Conservation (phyloP, 2,797 vertebrate genomes). For the Ctenopoma multispine region DNA sequence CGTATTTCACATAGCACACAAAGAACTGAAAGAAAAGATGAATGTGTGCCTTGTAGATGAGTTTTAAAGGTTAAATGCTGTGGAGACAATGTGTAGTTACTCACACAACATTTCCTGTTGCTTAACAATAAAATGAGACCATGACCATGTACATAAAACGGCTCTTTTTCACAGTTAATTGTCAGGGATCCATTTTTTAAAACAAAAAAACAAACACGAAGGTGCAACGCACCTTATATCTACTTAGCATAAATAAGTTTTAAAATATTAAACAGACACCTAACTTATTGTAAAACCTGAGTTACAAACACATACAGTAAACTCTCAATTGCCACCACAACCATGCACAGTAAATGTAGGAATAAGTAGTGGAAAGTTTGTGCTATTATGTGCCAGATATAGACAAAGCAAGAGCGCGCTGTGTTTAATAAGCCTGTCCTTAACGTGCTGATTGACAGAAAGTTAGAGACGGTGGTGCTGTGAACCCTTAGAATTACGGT, state of each 20-base stretch:
- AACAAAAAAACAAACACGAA: too few species aligned
- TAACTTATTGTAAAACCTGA: background rate
- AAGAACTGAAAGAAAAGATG: slow-evolving; percentile 34
- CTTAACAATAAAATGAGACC: background rate
- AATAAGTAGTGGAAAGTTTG: background rate
- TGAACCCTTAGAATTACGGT: slow-evolving; percentile 3
- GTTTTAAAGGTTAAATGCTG: slow-evolving; percentile 18
- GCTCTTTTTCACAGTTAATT: background rate
- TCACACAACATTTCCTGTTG: slow-evolving; percentile 14
- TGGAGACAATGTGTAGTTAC: background rate
- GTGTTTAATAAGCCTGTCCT: background rate
- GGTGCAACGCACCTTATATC: too few species aligned
- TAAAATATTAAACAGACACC: background rate
- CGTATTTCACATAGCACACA: slow-evolving; percentile 27
- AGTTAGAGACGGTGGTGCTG: background rate
- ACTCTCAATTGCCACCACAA: background rate
- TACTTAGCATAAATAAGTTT: background rate
- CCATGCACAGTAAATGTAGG: background rate
- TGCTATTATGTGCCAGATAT: background rate
- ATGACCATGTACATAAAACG: too few species aligned
- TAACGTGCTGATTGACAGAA: slow-evolving; percentile 1
- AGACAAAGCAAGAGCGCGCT: too few species aligned
- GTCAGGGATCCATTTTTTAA: background rate
- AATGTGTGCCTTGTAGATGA: slow-evolving; percentile 1
- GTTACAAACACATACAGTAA: too few species aligned